These are phyloP conservation scores for Gymnopithys bicolor DNA, from an alignment of 2,797 vertebrate species.

Conservation along the genomic window DNA sequence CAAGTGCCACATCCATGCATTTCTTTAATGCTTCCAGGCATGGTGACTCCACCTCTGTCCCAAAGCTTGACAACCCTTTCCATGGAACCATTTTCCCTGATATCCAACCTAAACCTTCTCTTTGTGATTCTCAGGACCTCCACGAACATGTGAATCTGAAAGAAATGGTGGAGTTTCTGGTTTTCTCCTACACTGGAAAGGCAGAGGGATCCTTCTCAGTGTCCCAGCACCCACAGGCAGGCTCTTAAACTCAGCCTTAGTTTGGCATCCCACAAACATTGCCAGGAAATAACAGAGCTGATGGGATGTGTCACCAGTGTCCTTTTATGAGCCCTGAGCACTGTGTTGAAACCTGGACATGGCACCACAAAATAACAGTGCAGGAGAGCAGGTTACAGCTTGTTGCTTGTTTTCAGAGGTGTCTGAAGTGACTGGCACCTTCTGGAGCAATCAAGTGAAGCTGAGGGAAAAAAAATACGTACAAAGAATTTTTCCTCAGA, in stretches of 20 bases:
- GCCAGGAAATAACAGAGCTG: not conserved
- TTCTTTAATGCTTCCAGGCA: too few species aligned
- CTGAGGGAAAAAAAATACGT: rapidly evolving
- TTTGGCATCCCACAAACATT: not conserved
- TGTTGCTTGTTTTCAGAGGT: not conserved
- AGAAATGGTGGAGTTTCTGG: not conserved
- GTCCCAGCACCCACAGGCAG: not conserved
- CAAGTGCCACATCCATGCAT: not conserved
- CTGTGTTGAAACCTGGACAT: not conserved
- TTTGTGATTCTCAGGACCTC: not conserved
- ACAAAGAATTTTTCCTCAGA: not conserved
- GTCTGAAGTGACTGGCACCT: not conserved
- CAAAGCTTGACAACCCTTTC: not conserved
- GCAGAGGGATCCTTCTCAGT: not conserved
- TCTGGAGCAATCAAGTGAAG: not conserved
- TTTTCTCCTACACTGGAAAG: not conserved
- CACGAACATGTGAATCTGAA: not conserved
- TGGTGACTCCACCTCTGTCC: not conserved
- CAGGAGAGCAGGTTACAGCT: constrained; percentile 32
- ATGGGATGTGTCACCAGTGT: not conserved
- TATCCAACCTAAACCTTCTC: not conserved
- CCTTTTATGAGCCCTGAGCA: not conserved
- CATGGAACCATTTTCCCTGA: too few species aligned
- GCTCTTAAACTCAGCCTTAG: not conserved
- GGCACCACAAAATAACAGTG: not conserved